Conservation (phyloP, 2,888 invertebrate species). For the Allacma fusca region DNA sequence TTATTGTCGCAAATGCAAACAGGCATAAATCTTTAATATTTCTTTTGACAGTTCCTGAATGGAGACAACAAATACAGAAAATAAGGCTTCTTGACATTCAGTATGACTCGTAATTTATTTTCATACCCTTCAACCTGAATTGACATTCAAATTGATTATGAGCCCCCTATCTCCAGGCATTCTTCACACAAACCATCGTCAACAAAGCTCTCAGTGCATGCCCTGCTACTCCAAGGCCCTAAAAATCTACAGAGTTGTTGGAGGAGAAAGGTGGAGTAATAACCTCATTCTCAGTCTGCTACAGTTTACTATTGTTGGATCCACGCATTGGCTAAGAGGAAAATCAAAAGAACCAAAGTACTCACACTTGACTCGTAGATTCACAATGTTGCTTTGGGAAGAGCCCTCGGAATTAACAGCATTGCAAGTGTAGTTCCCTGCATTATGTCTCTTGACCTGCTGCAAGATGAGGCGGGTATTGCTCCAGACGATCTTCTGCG, state of each 20-base stretch:
- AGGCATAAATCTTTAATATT: conserved; percentile 23
- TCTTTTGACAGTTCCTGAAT: conserved; percentile 34
- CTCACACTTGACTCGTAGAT: conserved; percentile 69
- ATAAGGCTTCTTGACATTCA: conserved; percentile 29
- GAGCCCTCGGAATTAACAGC: conserved; percentile 86
- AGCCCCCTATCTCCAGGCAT: neutral
- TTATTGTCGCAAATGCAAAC: neutral
- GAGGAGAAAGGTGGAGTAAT: no score
- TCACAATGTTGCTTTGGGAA: conserved; percentile 69
- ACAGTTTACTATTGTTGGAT: no score
- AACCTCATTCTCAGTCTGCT: no score
- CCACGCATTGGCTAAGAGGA: no score
- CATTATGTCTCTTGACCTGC: conserved; percentile 80
- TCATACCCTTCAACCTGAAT: conserved; percentile 1
- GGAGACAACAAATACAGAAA: conserved; percentile 23
- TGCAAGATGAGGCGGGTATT: conserved; percentile 74
- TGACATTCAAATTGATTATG: neutral
- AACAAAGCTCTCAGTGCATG: no score
- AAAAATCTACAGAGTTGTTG: no score
- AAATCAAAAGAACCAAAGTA: no score
- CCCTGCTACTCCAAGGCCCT: no score
- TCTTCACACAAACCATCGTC: neutral
- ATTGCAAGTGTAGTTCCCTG: conserved; percentile 87
- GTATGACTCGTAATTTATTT: conserved; percentile 25
- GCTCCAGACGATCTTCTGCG: conserved; percentile 53